Base-by-base conservation (phyloP, 2,888 invertebrate genomes). In the Mythimna vitellina region DNA sequence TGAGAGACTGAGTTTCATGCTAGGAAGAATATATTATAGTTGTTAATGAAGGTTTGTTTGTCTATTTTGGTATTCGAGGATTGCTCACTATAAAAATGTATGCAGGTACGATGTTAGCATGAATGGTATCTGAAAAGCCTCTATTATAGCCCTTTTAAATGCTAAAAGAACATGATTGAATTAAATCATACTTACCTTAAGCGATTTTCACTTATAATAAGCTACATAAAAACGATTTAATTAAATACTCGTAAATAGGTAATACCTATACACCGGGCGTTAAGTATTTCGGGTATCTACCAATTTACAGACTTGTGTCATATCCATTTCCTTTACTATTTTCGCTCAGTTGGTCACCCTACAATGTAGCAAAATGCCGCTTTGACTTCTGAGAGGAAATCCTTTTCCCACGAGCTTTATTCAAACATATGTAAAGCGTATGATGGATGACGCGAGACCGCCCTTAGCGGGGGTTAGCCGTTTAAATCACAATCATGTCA, bases 401-500 rank as follows among this genome's bases (percentile, higher is more conserved):
- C 95, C 95, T 95, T 96, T 96, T 96, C 96, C 96, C 96, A 96
- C 96, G 96, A 91, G 96, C 95, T 96, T 96, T 96, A 96, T 95
- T 95, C 95, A 96, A 96, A 96, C 96, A 96, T 96, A 96, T 96
- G 96, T 96, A 96, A 96, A 96, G 96, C 96, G 93, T 94, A 95
- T 96, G 96, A 96, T 96, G 95, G 96, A 96, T 96, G 96, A 92
- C 92, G 88, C 92, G 86, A 82, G 89, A 92, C 92, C 92, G 91
- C 93, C 93, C 93, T 89, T 89, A 86, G 87, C 91, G 91, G 92
- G 93, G 93, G 94, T 91, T 90, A 89, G 92, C 90, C 93, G 93
- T 94, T 96, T 95, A 96, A 96, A 94, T 95, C 93, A 94, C 93
- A 92, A 96, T 95, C 95, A 90, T 88, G 88, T 86, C 89, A 88